A percentile compares a stretch with the other conserved stretches of the same genome.
These are phyloP conservation scores for Sepioteuthis lessoniana DNA, from an alignment of 2,888 invertebrate genomes.

Conservation along the genomic window DNA sequence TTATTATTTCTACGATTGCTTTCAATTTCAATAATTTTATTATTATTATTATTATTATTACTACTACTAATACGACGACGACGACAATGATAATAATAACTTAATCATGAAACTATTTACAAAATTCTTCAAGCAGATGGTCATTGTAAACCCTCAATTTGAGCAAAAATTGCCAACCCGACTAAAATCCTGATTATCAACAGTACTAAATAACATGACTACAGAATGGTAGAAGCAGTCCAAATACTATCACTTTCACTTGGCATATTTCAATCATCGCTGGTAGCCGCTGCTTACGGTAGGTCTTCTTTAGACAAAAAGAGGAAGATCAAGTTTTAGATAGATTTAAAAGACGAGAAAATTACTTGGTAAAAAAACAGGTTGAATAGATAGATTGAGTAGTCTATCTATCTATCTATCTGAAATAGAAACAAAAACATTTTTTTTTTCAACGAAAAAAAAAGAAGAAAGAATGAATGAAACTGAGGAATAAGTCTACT, in stretches of 20 bases:
- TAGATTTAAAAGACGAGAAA: no score
- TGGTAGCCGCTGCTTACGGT: background rate
- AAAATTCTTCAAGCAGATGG: background rate
- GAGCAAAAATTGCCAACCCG: background rate
- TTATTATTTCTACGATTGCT: background rate
- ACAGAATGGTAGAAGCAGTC: background rate
- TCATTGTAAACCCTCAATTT: background rate
- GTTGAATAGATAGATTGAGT: no score
- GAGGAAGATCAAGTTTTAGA: background rate
- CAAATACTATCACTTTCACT: constrained; percentile 6
- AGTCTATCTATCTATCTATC: no score
- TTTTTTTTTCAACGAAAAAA: no score
- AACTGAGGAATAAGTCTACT: no score
- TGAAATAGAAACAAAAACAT: no score
- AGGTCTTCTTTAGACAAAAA: background rate
- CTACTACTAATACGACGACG: no score
- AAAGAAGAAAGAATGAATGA: no score
- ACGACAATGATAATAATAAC: no score
- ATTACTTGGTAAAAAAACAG: no score
- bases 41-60: no score
- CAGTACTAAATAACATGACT: background rate
- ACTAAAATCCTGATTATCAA: background rate
- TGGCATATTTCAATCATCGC: background rate
- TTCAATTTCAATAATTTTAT: background rate
- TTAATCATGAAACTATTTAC: background rate